Conservation (phyloP, 2,888 invertebrate genomes). For the Lissocephala sabroskyi region DNA sequence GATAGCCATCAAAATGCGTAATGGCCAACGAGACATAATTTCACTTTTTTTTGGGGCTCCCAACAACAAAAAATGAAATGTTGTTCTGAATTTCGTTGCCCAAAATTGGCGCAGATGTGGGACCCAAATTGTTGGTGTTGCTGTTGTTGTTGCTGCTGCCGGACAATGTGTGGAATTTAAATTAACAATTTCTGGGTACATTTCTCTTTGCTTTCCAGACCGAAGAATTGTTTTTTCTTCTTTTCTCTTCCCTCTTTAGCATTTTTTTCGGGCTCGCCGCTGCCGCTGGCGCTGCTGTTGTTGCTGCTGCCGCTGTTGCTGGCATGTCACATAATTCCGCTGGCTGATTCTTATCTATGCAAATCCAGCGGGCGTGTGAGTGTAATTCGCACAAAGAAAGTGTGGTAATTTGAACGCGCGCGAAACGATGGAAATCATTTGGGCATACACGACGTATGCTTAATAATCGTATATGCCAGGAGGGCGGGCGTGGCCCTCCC, state of each 20-base stretch:
- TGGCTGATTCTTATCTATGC: slow-evolving; percentile 35
- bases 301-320: too few relatives aligned
- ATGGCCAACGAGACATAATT: slow-evolving; percentile 51
- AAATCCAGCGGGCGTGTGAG: slow-evolving; percentile 32
- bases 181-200: slow-evolving; percentile 43
- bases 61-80: too few relatives aligned
- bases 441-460: slow-evolving; percentile 15
- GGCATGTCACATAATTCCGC: slow-evolving; percentile 1
- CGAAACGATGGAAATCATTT: background rate
- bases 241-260: slow-evolving; percentile 1
- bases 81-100: too few relatives aligned
- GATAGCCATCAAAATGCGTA: slow-evolving; percentile 54
- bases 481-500: too few relatives aligned
- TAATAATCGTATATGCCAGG: too few relatives aligned
- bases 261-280: slow-evolving; percentile 12
- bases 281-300: background rate
- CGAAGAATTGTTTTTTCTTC: slow-evolving; percentile 4
- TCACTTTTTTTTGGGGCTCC: slow-evolving; percentile 40
- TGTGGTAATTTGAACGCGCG: slow-evolving; percentile 29
- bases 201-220: slow-evolving; percentile 3
- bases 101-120: slow-evolving; percentile 1
- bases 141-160: slow-evolving; percentile 16
- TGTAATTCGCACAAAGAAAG: slow-evolving; percentile 29
- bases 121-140: slow-evolving; percentile 4
- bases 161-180: slow-evolving; percentile 49